Evolutionary conservation across 2,888 invertebrate species (phyloP), one percentile per base, ranked within the genome.

Genomic region (Drosophila subquinaria): DNA sequence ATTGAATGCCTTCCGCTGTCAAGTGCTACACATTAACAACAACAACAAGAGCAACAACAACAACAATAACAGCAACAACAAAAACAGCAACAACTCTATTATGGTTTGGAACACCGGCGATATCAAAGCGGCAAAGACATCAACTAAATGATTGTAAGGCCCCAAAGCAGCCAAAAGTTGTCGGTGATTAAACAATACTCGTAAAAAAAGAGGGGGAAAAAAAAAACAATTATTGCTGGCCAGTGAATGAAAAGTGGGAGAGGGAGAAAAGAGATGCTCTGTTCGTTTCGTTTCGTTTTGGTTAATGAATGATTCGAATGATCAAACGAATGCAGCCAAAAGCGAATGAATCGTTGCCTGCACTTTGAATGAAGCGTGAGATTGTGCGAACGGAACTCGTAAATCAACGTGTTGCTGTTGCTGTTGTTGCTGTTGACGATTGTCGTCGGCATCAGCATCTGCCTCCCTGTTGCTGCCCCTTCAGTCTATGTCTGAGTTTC

Each of bases 81-180:
- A n/a, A n/a, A n/a, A 47, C 55, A 47, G 27, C 43, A 33, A 66
- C 73, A 66, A 65, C 69, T 88, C 57, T 63, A 84, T 85, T 79
- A 85, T 8, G 30, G 30, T 75, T 75, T 65, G 61, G 30, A 55
- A 48, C 40, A 76, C 73, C 88, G 86, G 86, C 69, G 48, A 80
- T 63, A 88, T 82, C 82, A 82, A 82, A 82, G 78, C 53, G 52
- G 6, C 47, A 60, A 76, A 71, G 63, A 71, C 76, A 76, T 71
- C 61, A 70, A 43, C 56, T 48, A 66, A 70, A 57, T 64, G 70
- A 52, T 79, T 59, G 73, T 73, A 73, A 65, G 60, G 57, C 27
- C 47, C 48, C 35, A 11, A 36, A 38, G 55, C 61, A 68, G 61
- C 69, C 60, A 55, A 75, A 75, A 79, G 63, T 70, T 77, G 76